A percentile compares a stretch with the other conserved stretches of the same genome.
Evolutionary conservation across 2,888 invertebrate genomes (phyloP).

Genomic region (Hipparchia sbordonii): DNA sequence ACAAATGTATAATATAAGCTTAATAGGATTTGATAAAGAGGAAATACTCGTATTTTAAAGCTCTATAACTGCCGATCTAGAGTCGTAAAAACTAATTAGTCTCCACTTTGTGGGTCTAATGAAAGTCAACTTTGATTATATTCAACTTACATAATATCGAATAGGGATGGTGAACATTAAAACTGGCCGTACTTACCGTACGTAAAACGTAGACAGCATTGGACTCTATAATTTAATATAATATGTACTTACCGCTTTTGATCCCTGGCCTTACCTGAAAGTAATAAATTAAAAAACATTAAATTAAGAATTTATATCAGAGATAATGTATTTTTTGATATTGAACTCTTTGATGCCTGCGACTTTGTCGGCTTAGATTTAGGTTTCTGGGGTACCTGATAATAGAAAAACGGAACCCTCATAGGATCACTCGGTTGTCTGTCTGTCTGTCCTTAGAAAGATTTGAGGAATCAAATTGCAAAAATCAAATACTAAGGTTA

Average conservation of each 20-base stretch:
- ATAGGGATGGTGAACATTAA: constrained; percentile 9
- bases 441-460: too few relatives aligned
- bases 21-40: constrained; percentile 8
- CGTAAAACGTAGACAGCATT: not conserved
- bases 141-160: constrained; percentile 9
- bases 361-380: too few relatives aligned
- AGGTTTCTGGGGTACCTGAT: too few relatives aligned
- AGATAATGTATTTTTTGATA: too few relatives aligned
- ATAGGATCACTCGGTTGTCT: too few relatives aligned
- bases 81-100: constrained; percentile 17
- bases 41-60: not conserved
- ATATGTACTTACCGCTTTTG: not conserved
- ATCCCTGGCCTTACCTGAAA: constrained; percentile 15
- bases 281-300: not conserved
- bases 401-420: too few relatives aligned
- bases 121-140: constrained; percentile 17
- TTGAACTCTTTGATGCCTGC: too few relatives aligned
- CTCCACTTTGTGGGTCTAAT: constrained; percentile 6
- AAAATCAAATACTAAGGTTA: too few relatives aligned
- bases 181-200: not conserved
- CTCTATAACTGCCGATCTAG: constrained; percentile 6
- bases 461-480: too few relatives aligned
- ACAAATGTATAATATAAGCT: not conserved
- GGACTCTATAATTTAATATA: not conserved
- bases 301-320: not conserved